Base-by-base conservation (phyloP, 2,888 invertebrate species). In the Cephus runcator region DNA sequence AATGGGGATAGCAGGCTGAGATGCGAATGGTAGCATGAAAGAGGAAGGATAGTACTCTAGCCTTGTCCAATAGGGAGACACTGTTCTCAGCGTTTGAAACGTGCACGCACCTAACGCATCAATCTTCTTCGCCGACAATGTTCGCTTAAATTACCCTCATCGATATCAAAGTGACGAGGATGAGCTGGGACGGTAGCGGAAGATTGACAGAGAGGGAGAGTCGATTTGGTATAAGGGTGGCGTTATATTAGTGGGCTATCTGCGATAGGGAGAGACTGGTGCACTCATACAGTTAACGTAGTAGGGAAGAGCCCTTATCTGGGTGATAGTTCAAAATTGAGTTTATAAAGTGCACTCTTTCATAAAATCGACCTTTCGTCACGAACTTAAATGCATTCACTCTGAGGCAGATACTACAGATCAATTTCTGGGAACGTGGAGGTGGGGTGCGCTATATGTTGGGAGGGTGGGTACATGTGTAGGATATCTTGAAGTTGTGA, bases 111-210 rank as follows among this genome's bases (percentile, higher is more conserved):
- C 87, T 88, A 84, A 86, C 86, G 87, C 90, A 90, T 90, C 90
- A 90, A 90, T 90, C 90, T 90, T 90, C 88, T 87, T 89, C 87
- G 85, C 88, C 87, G 87, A 87, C 89, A 88, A 88, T 88, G 87
- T 87, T 87, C 88, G 86, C 89, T 89, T 89, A 90, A 90, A 90
- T 90, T 90, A 89, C 89, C 90, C 88, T 90, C 90, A 88, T 90
- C 90, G 89, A 90, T 90, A 90, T 88, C 88, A 88, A 87, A 88
- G 88, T 84, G 87, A 86, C 85, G 84, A 87, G 83, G 85, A 84
- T 80, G 84, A 56, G 23, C 23, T 23, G 23, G 81, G 81, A 77
- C 76, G 81, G 80, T 73, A 71, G 73, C 34, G 36, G 75, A 80
- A 76, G 80, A 82, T 69, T 79, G 74, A 69, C 77, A 77, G 76